Base-by-base conservation (phyloP, 64 coral and sea anemone species). In the Anthopleura sola region DNA sequence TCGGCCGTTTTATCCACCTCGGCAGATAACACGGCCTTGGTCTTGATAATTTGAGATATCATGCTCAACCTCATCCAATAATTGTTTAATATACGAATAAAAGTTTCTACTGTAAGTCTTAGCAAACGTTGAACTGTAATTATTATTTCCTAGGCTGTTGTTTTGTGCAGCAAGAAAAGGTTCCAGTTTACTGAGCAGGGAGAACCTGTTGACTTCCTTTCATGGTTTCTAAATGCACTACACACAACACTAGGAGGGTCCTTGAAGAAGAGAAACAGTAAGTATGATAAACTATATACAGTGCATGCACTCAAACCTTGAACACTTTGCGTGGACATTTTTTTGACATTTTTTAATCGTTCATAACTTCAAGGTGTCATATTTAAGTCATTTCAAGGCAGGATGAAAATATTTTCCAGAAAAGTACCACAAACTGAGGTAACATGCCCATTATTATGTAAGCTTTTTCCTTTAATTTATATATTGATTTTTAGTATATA, bases 131-230 rank as follows among this genome's bases (percentile, higher is more conserved):
- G 58, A 24, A 62, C 58, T 44, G 9, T 3, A 44, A n/a, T 62
- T 13, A 53, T 53, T 14, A 2, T 37, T 76, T 82, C 86, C 47
- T 87, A 99, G 97, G 97, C 97, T 55, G 97, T 99, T 44, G 97
- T 99, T 87, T 78, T 99, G 28, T 99, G 97, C 37, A 99, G 97
- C 50, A 99, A 99, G 58, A 99, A 99, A 26, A 94, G 84, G 15
- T 99, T 99, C 23, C 97, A 99, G 81, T 99, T 99, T 50, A 99
- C 97, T 55, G 87, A 94, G 80, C 97, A 99, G 88, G 97, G 96
- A 78, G 96, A 99, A 75, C 96, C 96, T 24, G 88, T 99, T 68
- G 96, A 99, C 46, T 99, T 99, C 75, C 85, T 99, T 19, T 94
- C 96, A 5, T 99, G 96, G 96, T 99, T 99, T 87, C 64, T 99